Evolutionary conservation across 2,797 vertebrate genomes (phyloP).

Genomic region (Pelobates cultripes): DNA sequence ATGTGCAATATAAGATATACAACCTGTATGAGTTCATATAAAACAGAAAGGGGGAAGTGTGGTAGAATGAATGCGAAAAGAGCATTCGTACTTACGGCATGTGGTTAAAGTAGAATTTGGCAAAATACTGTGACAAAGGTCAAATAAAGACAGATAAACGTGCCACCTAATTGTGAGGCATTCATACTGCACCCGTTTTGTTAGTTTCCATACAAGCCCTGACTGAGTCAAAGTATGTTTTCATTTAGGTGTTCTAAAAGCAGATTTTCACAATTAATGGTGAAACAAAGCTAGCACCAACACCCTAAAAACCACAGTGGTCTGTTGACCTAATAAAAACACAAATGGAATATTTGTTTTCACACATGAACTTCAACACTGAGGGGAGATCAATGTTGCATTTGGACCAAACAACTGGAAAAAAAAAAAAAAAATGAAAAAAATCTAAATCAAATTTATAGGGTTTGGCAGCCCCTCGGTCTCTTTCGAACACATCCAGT

Average conservation of each 20-base stretch:
- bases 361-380: neutral
- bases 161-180: too few species aligned
- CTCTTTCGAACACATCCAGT: neutral
- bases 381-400: slow-evolving; percentile 31
- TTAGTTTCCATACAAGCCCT: too few species aligned
- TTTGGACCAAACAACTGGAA: slow-evolving; percentile 32
- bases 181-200: too few species aligned
- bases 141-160: too few species aligned
- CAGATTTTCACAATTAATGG: neutral
- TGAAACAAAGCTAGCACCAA: neutral
- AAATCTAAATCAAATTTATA: slow-evolving; percentile 33
- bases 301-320: neutral
- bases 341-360: neutral
- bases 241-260: neutral
- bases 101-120: too few species aligned
- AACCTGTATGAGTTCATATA: too few species aligned
- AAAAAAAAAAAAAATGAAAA: too few species aligned
- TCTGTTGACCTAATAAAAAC: neutral
- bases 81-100: too few species aligned
- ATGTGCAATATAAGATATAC: too few species aligned
- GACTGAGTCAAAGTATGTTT: neutral
- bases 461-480: slow-evolving; percentile 1
- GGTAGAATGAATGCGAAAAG: too few species aligned
- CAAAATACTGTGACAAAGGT: too few species aligned
- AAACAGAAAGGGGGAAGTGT: too few species aligned